phyloP scores from a whole-genome alignment of 2,797 vertebrate species.

The Erethizon dorsatum region DNA sequence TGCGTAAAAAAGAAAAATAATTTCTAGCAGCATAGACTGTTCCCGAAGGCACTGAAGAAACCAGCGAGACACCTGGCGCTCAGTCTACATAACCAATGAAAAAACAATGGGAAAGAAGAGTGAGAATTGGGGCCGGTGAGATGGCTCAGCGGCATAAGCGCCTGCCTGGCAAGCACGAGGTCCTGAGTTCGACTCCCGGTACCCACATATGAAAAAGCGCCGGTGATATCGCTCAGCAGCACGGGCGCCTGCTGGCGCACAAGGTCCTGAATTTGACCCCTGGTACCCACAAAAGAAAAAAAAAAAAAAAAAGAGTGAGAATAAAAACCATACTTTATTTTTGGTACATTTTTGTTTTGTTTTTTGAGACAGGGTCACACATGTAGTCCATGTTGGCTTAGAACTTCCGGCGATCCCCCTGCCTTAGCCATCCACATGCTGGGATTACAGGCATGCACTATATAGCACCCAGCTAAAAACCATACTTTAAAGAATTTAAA shows the following conservation, averaged over 20 bases:
- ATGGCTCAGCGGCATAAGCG: no score
- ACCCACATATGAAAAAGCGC: no score
- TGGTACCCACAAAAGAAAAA: no score
- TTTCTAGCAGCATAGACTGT: conserved; percentile 97
- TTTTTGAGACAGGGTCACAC: neutral
- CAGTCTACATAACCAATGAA: conserved; percentile 91
- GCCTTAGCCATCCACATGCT: neutral
- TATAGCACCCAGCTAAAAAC: neutral
- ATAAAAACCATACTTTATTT: neutral
- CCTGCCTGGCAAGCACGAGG: no score
- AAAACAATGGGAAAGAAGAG: conserved; percentile 48
- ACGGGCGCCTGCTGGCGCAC: no score
- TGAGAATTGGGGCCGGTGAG: neutral
- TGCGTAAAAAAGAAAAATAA: conserved; percentile 97
- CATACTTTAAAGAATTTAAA: neutral
- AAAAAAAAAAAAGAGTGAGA: neutral
- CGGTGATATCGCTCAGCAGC: no score
- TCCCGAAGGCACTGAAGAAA: conserved; percentile 97
- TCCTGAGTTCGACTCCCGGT: no score
- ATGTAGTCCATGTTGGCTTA: neutral
- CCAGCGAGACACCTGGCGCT: conserved; percentile 97
- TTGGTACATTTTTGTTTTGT: neutral
- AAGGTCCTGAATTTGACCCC: no score
- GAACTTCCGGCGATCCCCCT: neutral
- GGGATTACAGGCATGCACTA: neutral